Base-by-base conservation (phyloP, 2,113 vertebrate species). In the Alaudala cheleensis region DNA sequence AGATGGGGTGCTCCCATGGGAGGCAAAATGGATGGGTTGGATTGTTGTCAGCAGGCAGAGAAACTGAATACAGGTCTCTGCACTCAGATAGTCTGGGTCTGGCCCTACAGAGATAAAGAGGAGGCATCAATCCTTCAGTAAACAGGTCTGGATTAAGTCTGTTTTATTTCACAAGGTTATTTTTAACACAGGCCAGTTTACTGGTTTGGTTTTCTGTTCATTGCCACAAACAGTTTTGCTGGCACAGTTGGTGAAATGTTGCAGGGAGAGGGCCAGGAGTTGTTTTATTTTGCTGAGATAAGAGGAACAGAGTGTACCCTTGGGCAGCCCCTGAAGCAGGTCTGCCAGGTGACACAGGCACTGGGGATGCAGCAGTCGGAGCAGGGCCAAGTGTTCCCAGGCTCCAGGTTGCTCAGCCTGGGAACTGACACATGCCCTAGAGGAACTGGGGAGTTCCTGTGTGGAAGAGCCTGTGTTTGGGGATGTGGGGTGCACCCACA, bases 341-440 rank as follows among this genome's bases (percentile, higher is more conserved):
- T 50, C 53, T 80, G 83, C 66, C 73, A 39, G 88, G 74, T 81
- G 81, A 50, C 44, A 21, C 2, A 2, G 64, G 31, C 58, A 23
- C 2, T 0, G 29, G 33, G 40, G 42, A 22, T 34, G 78, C 61
- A 42, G 34, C 66, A 1, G 11, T 44, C 1, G 0, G 34, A 88
- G 34, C 1, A 0, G 33, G 14, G 33, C 51, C 2, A 4, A 64
- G 28, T 0, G 1, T n/a, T 44, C 39, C 7, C 0, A 0, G 57
- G 20, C 44, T 47, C 39, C 23, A 29, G 74, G 6, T 10, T 56
- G 31, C 50, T 45, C 31, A 83, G 25, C 28, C n/a, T 42, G 24
- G 45, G 16, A 34, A 25, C 37, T 33, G 29, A 28, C 39, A 34
- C 39, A 16, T 81, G n/a, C 72, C 0, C 0, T 11, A 31, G 37